phyloP scores from a whole-genome alignment of 2,113 vertebrate genomes.

The Chitala chitala region DNA sequence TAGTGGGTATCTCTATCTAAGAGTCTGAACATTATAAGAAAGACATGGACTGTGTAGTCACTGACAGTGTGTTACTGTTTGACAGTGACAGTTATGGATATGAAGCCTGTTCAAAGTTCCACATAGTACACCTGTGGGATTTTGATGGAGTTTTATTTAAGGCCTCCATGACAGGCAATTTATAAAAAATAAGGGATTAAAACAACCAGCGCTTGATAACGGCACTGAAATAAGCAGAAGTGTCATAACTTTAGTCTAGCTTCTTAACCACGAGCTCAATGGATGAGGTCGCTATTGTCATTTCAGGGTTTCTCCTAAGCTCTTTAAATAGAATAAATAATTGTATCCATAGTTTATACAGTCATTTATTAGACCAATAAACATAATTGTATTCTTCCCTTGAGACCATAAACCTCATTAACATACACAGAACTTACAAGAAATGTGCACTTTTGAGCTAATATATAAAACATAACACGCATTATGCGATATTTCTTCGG shows the following conservation, averaged over 20 bases:
- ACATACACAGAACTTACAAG: constrained; percentile 4
- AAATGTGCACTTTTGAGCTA: neutral
- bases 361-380: constrained; percentile 14
- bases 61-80: too few relatives aligned
- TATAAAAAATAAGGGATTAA: too few relatives aligned
- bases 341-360: neutral
- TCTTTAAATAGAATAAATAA: constrained; percentile 17
- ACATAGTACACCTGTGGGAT: too few relatives aligned
- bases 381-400: neutral
- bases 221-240: neutral
- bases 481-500: neutral
- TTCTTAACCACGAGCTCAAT: neutral
- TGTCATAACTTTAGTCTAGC: neutral
- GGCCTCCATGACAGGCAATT: too few relatives aligned
- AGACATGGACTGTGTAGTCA: too few relatives aligned
- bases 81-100: too few relatives aligned
- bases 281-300: neutral
- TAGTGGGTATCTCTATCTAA: too few relatives aligned
- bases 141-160: too few relatives aligned
- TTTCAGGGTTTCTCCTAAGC: neutral
- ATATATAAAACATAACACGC: neutral
- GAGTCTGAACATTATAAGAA: too few relatives aligned
- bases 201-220: too few relatives aligned
- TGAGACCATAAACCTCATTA: constrained; percentile 1
- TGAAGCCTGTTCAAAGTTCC: too few relatives aligned